Conservation (phyloP, 2,797 vertebrate species). For the Microctenopoma stevenorrisi region DNA sequence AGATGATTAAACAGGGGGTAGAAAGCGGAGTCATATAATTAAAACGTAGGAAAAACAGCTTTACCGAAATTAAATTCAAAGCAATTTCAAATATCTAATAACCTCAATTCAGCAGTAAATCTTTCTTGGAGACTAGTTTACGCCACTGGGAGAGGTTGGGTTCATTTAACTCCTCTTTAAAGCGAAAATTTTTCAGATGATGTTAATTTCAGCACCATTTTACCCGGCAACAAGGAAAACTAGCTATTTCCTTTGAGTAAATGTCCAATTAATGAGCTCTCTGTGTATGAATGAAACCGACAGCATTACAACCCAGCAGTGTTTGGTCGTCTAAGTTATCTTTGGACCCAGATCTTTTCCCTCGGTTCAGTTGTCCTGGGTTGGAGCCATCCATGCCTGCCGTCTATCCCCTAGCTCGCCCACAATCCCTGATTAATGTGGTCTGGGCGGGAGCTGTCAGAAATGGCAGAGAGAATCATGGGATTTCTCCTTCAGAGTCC, state of each 20-base stretch:
- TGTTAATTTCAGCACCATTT: slow-evolving; percentile 28
- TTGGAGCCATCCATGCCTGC: slow-evolving; percentile 67
- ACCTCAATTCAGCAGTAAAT: slow-evolving; percentile 24
- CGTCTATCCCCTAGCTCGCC: slow-evolving; percentile 67
- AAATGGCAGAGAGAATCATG: slow-evolving; percentile 83
- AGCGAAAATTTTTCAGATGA: slow-evolving; percentile 11
- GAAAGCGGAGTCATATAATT: slow-evolving; percentile 30
- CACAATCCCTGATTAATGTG: slow-evolving; percentile 80
- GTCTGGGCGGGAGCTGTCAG: slow-evolving; percentile 77
- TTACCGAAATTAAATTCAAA: slow-evolving; percentile 28
- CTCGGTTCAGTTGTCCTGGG: slow-evolving; percentile 66
- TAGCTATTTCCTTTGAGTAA: slow-evolving; percentile 2
- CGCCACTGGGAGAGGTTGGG: slow-evolving; percentile 20
- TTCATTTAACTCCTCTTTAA: slow-evolving; percentile 26
- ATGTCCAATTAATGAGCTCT: slow-evolving; percentile 19
- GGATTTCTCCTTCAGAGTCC: slow-evolving; percentile 81
- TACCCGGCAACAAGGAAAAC: slow-evolving; percentile 28
- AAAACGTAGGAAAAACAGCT: slow-evolving; percentile 18
- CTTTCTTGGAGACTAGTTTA: slow-evolving; percentile 36
- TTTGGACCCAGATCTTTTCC: slow-evolving; percentile 70
- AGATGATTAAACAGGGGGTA: slow-evolving; percentile 22
- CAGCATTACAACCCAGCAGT: slow-evolving; percentile 22
- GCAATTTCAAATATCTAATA: slow-evolving; percentile 35
- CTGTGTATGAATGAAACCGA: slow-evolving; percentile 38
- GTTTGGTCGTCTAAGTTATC: slow-evolving; percentile 61